Base-by-base conservation (phyloP, 1,140 invertebrate genomes). In the Drosophila takahashii region DNA sequence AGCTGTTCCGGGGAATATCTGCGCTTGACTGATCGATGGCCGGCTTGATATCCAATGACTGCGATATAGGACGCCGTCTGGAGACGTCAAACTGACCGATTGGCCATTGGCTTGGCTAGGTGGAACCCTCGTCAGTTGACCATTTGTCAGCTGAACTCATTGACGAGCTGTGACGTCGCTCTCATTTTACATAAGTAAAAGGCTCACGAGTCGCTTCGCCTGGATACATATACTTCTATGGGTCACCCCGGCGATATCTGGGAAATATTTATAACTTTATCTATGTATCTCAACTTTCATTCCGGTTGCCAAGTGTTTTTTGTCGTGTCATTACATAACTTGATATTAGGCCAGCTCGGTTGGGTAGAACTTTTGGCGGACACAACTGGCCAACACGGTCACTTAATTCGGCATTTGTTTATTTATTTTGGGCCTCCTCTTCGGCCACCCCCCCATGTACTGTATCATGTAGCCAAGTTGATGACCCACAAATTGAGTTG, bases 251-350 rank as follows among this genome's bases (percentile, higher is more conserved):
- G 71, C 62, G 69, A 71, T 72, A 83, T 79, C 58, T 66, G 76
- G 51, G 32, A 62, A 77, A 73, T 79, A 65, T 78, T 65, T 78
- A 74, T 59, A 44, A 45, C 69, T 52, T 50, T 59, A 71, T 66
- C 59, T 71, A 53, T 74, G 39, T 48, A 51, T 53, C 60, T 59
- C 66, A 32, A 54, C 37, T 47, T 37, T 26, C 45, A 45, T 32
- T 53, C 52, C 67, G 62, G 60, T 70, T 75, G 78, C 65, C 53
- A 81, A 81, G 74, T 80, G 66, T 58, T 84, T 65, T 75, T 29
- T 79, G 45, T 56, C 64, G 81, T 85, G 67, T 66, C 59, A 65
- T 85, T 85, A 85, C 78, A 86, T 85, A 85, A 85, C 57, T 78
- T 75, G 22, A 69, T 77, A 65, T 77, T 69, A 70, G 41, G 64